Percentiles rank a stretch among this genome's conserved stretches.
phyloP scores from a whole-genome alignment of 2,888 invertebrate genomes.

The Xestia rhomboidea region DNA sequence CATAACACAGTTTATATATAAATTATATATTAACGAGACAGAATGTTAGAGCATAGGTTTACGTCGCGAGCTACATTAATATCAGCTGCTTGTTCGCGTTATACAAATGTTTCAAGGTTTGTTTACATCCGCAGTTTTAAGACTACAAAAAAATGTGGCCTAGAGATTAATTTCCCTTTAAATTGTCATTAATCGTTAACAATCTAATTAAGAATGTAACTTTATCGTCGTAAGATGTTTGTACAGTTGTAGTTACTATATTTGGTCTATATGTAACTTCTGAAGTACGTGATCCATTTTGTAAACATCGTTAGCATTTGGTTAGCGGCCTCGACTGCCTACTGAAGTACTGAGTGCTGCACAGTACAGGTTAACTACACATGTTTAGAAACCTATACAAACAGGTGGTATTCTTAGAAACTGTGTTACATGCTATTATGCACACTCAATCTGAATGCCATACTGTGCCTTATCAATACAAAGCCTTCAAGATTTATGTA shows the following conservation, averaged over 20 bases:
- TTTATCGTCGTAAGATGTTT: conserved; percentile 65
- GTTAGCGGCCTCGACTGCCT: conserved; percentile 72
- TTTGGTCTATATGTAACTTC: conserved; percentile 67
- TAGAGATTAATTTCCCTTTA: conserved; percentile 14
- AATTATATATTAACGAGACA: conserved; percentile 26
- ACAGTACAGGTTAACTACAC: conserved; percentile 50
- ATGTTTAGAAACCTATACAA: conserved; percentile 60
- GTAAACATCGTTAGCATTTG: conserved; percentile 84
- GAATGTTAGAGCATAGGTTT: conserved; percentile 19
- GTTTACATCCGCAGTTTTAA: conserved; percentile 45
- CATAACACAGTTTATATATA: conserved; percentile 40
- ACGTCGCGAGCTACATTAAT: conserved; percentile 22
- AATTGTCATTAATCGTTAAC: conserved; percentile 24
- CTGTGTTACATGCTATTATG: conserved; percentile 45
- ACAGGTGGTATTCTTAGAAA: conserved; percentile 62
- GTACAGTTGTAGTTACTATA: conserved; percentile 69
- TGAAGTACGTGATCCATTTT: conserved; percentile 83
- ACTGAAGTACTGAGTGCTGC: conserved; percentile 24
- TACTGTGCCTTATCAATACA: conserved; percentile 33
- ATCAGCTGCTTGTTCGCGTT: conserved; percentile 20
- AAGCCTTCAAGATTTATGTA: conserved; percentile 18
- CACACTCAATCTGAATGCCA: conserved; percentile 36
- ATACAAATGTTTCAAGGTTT: conserved; percentile 43
- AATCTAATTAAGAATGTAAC: conserved; percentile 61
- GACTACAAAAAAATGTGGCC: conserved; percentile 13